phyloP scores from a whole-genome alignment of 2,113 vertebrate species.

The Etia nguti region DNA sequence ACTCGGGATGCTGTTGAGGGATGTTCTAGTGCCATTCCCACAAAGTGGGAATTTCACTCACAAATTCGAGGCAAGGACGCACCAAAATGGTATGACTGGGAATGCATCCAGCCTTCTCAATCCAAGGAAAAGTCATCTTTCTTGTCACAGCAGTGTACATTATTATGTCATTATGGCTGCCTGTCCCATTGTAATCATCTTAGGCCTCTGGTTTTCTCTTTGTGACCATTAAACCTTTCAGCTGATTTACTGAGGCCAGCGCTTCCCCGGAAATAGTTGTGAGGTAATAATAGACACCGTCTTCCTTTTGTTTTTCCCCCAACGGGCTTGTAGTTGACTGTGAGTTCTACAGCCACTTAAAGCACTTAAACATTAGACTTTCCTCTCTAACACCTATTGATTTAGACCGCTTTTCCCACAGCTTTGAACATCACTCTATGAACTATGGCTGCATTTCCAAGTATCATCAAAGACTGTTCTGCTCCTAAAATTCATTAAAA shows the following conservation, averaged over 20 bases:
- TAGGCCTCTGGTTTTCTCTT: neutral
- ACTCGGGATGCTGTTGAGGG: neutral
- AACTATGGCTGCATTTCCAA: neutral
- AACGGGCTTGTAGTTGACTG: neutral
- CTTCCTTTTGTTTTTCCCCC: neutral
- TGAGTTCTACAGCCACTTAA: neutral
- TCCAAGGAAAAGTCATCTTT: neutral
- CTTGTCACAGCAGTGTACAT: neutral
- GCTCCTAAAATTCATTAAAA: neutral
- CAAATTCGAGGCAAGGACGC: neutral
- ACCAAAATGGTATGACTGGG: neutral
- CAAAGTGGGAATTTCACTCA: neutral
- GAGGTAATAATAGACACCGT: neutral
- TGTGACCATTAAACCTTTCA: neutral
- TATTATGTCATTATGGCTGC: neutral
- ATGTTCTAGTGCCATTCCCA: neutral
- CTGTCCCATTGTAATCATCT: slow-evolving; percentile 1
- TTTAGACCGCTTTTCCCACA: neutral
- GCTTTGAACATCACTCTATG: neutral
- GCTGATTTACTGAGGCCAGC: neutral
- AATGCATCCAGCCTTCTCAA: neutral
- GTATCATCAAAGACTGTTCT: neutral
- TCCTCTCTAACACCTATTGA: neutral
- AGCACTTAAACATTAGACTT: neutral
- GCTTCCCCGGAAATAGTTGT: neutral